These are phyloP conservation scores for Pollicipes pollicipes DNA, from an alignment of 1,140 invertebrate genomes.

Conservation along the genomic window DNA sequence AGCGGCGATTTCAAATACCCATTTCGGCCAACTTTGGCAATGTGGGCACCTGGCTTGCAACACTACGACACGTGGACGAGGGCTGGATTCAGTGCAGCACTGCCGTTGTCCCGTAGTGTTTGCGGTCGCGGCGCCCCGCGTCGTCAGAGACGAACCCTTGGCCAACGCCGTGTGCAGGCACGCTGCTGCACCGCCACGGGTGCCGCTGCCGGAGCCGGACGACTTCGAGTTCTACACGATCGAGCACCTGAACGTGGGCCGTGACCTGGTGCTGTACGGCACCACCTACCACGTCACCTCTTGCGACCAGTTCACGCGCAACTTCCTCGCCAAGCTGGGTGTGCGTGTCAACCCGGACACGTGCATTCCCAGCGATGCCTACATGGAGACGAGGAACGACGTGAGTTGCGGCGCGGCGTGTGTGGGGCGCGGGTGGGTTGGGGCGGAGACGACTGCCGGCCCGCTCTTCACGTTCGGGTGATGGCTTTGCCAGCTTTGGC, in stretches of 20 bases:
- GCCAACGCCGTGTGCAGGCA: constrained; percentile 32
- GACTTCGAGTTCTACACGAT: constrained; percentile 53
- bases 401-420: constrained; percentile 19
- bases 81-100: not conserved
- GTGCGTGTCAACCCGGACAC: constrained; percentile 56
- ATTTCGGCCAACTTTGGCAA: too few species aligned
- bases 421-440: not conserved
- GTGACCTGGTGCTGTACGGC: constrained; percentile 52
- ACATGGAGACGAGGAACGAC: constrained; percentile 27
- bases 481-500: too few species aligned
- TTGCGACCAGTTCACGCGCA: constrained; percentile 68
- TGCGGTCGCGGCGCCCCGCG: constrained; percentile 24
- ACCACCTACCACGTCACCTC: constrained; percentile 58
- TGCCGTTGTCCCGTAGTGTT: constrained; percentile 21
- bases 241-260: constrained; percentile 54
- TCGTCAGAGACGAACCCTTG: constrained; percentile 1
- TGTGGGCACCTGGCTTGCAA: too few species aligned
- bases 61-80: too few species aligned
- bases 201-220: constrained; percentile 44
- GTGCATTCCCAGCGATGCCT: constrained; percentile 36
- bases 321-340: constrained; percentile 63
- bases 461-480: too few species aligned
- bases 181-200: constrained; percentile 51
- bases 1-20: too few species aligned
- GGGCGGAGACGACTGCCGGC: too few species aligned